A percentile compares a stretch with the other conserved stretches of the same genome.
Conservation (phyloP, 2,113 vertebrate genomes). For the Turdus rufiventris region DNA sequence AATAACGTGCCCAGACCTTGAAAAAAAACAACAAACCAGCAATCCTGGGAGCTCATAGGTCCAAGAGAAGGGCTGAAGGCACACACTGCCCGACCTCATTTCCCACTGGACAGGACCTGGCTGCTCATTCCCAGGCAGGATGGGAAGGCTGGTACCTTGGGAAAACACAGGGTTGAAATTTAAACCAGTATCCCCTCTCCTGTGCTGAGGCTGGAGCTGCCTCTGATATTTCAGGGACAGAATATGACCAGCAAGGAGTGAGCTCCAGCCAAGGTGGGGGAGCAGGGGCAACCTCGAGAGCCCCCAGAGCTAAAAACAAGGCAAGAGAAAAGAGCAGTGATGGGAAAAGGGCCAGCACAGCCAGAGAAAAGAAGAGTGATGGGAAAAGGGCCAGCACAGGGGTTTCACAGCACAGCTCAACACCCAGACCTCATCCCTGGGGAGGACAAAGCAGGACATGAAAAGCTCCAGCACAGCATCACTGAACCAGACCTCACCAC, state of each 20-base stretch:
- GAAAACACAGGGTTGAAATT: background rate
- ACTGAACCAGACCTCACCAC: accelerated
- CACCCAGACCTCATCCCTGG: accelerated
- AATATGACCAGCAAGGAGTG: background rate
- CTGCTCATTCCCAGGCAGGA: background rate
- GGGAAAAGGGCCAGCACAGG: background rate
- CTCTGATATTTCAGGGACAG: background rate
- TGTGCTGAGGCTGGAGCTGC: background rate
- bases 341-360: accelerated
- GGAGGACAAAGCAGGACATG: accelerated
- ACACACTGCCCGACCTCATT: accelerated
- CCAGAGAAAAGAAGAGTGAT: background rate
- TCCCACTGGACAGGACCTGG: background rate
- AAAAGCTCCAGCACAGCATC: background rate
- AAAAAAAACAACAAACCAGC: background rate
- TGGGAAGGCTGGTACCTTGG: background rate
- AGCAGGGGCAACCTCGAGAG: accelerated
- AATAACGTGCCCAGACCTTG: background rate
- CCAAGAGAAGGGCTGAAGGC: background rate
- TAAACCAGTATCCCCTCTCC: background rate
- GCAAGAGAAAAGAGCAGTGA: background rate
- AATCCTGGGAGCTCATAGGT: background rate
- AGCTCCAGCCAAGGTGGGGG: background rate
- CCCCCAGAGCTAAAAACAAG: background rate
- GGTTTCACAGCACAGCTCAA: background rate